Conservation (phyloP, 2,797 vertebrate species). For the Bryconaethiops microstoma region DNA sequence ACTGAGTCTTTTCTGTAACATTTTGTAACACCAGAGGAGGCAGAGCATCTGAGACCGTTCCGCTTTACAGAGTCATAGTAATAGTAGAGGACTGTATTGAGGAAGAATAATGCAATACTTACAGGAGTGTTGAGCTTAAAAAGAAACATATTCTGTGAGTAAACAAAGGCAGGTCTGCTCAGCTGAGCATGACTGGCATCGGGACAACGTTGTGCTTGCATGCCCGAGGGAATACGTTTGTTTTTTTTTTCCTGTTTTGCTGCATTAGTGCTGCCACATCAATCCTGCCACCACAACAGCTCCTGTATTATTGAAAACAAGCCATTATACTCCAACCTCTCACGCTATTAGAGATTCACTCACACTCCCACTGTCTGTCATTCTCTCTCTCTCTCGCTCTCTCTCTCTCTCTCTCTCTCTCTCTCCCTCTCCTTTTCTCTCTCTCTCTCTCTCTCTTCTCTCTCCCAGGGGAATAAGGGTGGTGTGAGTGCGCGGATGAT, state of each 20-base stretch:
- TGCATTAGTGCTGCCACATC: slow-evolving; percentile 17
- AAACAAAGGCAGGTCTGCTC: background rate
- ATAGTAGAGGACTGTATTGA: too few relatives aligned
- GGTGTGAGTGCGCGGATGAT: slow-evolving; percentile 91
- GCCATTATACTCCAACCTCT: slow-evolving; percentile 20
- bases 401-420: background rate
- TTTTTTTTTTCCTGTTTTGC: slow-evolving; percentile 4
- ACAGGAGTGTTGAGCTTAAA: background rate
- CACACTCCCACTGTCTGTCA: background rate
- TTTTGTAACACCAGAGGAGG: too few relatives aligned
- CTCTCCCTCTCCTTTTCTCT: slow-evolving; percentile 19
- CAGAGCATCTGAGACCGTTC: too few relatives aligned
- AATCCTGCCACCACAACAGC: background rate
- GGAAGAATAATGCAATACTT: background rate
- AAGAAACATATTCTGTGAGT: background rate
- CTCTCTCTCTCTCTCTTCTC: slow-evolving; percentile 9
- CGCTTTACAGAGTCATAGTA: too few relatives aligned
- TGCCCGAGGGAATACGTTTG: background rate
- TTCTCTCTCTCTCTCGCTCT: too few relatives aligned
- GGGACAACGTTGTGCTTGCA: background rate
- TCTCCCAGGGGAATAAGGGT: slow-evolving; percentile 92
- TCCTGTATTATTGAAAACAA: slow-evolving; percentile 48
- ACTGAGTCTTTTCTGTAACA: too few relatives aligned
- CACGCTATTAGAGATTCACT: background rate
- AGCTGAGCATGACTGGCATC: slow-evolving; percentile 10